Conservation (phyloP, 53 echinoderm and acorn worm species). For the Glandiceps talaboti region DNA sequence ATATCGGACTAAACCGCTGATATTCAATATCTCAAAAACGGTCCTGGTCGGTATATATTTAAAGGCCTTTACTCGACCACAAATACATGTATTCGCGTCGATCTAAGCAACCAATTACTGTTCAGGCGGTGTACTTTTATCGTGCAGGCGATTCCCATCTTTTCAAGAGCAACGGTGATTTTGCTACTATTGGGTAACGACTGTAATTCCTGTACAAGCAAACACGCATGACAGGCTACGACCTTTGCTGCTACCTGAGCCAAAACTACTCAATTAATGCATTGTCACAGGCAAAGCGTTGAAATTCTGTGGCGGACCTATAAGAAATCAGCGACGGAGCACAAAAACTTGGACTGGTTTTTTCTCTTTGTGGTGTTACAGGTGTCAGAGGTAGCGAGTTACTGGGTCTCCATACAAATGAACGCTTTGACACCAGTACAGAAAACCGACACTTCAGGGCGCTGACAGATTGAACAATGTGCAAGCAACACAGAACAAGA, state of each 20-base stretch:
- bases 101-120: not conserved
- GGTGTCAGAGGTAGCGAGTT: not conserved
- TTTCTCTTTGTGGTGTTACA: not conserved
- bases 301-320: not conserved
- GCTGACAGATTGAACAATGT: not conserved
- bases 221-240: not conserved
- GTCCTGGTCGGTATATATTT: too few relatives aligned
- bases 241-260: not conserved
- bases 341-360: not conserved
- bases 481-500: not conserved
- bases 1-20: too few relatives aligned
- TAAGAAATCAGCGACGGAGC: not conserved
- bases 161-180: not conserved
- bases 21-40: too few relatives aligned
- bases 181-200: not conserved
- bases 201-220: not conserved
- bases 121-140: not conserved
- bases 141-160: not conserved
- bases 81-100: too few relatives aligned
- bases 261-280: not conserved
- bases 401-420: not conserved
- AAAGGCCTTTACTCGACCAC: too few relatives aligned
- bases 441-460: not conserved
- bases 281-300: not conserved
- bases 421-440: not conserved